Percentiles rank a stretch among this genome's conserved stretches.
Evolutionary conservation across 35 echinoderm and acorn worm genomes (phyloP).

Genomic region (Anneissia japonica): DNA sequence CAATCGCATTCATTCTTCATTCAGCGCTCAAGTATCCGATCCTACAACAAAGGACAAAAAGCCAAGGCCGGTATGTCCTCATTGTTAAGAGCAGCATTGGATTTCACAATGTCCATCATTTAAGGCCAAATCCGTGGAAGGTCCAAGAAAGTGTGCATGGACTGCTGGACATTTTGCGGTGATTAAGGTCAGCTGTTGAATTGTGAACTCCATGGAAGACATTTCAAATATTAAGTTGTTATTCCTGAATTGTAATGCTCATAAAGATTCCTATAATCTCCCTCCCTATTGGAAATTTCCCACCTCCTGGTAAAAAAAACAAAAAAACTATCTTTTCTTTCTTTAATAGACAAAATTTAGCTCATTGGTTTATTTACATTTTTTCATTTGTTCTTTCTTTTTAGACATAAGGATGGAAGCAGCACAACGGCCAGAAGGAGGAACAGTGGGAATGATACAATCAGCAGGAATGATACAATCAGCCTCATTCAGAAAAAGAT

Average conservation of each 20-base stretch:
- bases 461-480: too few species aligned
- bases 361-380: background rate
- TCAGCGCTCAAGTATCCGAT: background rate
- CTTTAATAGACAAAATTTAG: background rate
- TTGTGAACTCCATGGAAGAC: too few species aligned
- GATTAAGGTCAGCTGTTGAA: background rate
- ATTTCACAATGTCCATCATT: background rate
- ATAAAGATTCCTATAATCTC: too few species aligned
- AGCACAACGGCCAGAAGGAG: constrained; percentile 20
- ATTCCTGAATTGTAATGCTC: too few species aligned
- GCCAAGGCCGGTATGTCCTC: background rate
- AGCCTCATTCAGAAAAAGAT: constrained; percentile 19
- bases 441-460: constrained; percentile 28
- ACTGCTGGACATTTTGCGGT: constrained; percentile 26
- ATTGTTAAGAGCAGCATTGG: background rate
- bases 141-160: background rate
- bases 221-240: too few species aligned
- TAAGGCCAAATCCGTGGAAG: background rate
- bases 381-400: background rate
- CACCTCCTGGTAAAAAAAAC: too few species aligned
- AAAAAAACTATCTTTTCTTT: too few species aligned
- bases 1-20: background rate
- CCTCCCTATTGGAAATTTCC: too few species aligned
- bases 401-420: constrained; percentile 20
- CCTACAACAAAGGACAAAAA: background rate